phyloP scores from a whole-genome alignment of 2,797 vertebrate species.

The Botia kubotai region DNA sequence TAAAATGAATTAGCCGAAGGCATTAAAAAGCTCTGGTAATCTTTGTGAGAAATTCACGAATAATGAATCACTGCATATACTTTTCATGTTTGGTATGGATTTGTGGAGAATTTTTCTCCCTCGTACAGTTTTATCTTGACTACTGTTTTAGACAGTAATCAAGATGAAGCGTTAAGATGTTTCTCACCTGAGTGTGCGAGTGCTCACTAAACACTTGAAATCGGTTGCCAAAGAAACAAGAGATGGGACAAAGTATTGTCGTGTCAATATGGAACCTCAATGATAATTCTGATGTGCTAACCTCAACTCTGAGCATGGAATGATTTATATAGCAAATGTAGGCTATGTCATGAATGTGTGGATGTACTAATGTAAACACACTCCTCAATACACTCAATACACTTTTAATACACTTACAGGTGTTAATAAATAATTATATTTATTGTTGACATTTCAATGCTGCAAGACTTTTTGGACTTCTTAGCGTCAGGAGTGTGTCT shows the following conservation, averaged over 20 bases:
- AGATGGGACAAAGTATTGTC: slow-evolving; percentile 50
- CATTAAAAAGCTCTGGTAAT: neutral
- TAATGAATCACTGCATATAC: neutral
- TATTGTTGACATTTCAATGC: neutral
- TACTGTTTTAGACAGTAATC: neutral
- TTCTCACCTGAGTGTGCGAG: slow-evolving; percentile 17
- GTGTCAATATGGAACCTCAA: slow-evolving; percentile 52
- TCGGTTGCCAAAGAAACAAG: slow-evolving; percentile 58
- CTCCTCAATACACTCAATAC: neutral
- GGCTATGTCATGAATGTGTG: neutral
- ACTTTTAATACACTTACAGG: too few relatives aligned
- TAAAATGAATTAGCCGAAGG: neutral
- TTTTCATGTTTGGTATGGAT: neutral
- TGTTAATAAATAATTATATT: too few relatives aligned
- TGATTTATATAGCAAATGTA: slow-evolving; percentile 26
- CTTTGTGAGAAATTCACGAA: neutral
- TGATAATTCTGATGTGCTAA: slow-evolving; percentile 36
- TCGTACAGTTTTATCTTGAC: neutral
- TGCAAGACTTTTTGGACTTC: too few relatives aligned
- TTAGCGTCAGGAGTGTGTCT: neutral
- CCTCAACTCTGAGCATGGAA: slow-evolving; percentile 9
- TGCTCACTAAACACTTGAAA: slow-evolving; percentile 31
- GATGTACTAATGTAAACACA: neutral
- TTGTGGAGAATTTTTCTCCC: neutral
- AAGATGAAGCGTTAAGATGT: slow-evolving; percentile 18